These are phyloP conservation scores for Matsumyia berberina DNA, from an alignment of 2,888 invertebrate genomes.

Conservation along the genomic window DNA sequence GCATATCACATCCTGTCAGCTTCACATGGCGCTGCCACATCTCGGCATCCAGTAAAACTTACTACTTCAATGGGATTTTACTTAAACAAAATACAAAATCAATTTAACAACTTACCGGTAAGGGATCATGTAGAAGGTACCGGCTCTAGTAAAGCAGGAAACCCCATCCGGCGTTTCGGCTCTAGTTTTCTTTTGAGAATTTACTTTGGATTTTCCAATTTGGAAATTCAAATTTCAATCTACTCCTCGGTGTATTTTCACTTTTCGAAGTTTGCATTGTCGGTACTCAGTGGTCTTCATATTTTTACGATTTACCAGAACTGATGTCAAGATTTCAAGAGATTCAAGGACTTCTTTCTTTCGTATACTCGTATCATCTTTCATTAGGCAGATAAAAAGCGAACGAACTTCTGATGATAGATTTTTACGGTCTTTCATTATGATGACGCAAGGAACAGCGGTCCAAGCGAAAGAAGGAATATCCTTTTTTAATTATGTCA, in stretches of 20 bases:
- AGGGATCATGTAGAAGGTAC: neutral
- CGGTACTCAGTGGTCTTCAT: neutral
- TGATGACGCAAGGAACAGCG: neutral
- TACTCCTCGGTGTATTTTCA: constrained; percentile 5
- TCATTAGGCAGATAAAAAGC: neutral
- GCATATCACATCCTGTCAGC: constrained; percentile 23
- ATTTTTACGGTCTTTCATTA: constrained; percentile 1
- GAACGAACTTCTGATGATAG: constrained; percentile 11
- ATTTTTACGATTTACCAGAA: neutral
- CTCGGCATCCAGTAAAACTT: constrained; percentile 19
- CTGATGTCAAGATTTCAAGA: too few species aligned
- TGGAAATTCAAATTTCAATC: constrained; percentile 40
- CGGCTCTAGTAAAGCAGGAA: neutral
- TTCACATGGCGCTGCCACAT: constrained; percentile 7
- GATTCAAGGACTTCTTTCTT: too few species aligned
- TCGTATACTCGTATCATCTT: too few species aligned
- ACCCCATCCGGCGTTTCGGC: neutral
- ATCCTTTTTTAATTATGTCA: constrained; percentile 21
- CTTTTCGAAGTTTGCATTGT: constrained; percentile 12
- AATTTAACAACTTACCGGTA: constrained; percentile 31
- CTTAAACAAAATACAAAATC: constrained; percentile 43
- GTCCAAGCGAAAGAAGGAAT: neutral
- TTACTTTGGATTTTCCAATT: constrained; percentile 43
- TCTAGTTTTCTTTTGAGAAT: constrained; percentile 28
- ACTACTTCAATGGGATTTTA: constrained; percentile 41